Evolutionary conservation across 2,888 invertebrate species (phyloP).

Genomic region (Orchesellides sinensis): DNA sequence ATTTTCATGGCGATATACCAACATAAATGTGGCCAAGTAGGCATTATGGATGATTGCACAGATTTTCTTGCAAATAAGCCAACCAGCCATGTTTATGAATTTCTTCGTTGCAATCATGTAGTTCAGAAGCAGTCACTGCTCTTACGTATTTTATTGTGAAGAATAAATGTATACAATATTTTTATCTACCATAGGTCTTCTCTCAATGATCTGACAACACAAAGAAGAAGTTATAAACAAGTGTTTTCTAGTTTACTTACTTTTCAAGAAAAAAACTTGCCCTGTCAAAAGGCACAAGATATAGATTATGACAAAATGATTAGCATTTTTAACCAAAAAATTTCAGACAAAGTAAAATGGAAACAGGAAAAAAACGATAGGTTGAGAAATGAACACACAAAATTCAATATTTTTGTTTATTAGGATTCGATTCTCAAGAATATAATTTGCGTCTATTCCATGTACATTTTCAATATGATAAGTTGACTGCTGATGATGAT

Average conservation of each 20-base stretch:
- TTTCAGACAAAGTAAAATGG: slow-evolving; percentile 32
- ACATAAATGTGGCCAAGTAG: too few species aligned
- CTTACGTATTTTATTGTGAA: slow-evolving; percentile 52
- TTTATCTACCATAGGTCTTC: slow-evolving; percentile 14
- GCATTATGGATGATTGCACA: too few species aligned
- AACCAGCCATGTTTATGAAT: slow-evolving; percentile 1
- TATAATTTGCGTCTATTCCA: slow-evolving; percentile 5
- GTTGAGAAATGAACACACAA: background rate
- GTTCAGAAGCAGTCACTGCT: slow-evolving; percentile 58
- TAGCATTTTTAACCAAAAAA: slow-evolving; percentile 50
- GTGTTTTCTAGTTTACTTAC: slow-evolving; percentile 63
- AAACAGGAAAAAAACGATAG: background rate
- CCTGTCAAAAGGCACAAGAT: slow-evolving; percentile 65
- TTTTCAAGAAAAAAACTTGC: slow-evolving; percentile 66
- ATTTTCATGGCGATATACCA: slow-evolving; percentile 34
- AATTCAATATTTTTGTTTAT: background rate
- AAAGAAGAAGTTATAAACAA: slow-evolving; percentile 25
- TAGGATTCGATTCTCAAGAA: slow-evolving; percentile 10
- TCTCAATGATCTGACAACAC: background rate
- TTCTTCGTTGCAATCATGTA: slow-evolving; percentile 40
- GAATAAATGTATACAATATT: slow-evolving; percentile 19
- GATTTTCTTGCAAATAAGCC: slow-evolving; percentile 25
- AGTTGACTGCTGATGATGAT: slow-evolving; percentile 58
- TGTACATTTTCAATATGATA: slow-evolving; percentile 50
- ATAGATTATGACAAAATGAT: slow-evolving; percentile 67